phyloP scores from a whole-genome alignment of 2,888 invertebrate genomes.

The Drosophila anceps region DNA sequence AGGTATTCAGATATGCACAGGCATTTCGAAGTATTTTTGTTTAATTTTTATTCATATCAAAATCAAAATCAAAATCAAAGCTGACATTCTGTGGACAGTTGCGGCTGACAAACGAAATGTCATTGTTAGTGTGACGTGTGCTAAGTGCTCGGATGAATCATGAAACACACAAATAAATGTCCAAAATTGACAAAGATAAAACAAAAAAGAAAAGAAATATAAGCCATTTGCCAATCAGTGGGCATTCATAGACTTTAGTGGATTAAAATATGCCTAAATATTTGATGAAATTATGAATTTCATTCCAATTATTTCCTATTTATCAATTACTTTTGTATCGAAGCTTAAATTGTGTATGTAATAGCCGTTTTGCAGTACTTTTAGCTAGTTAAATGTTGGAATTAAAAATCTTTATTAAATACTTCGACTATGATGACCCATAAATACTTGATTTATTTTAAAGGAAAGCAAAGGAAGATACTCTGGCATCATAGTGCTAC shows the following conservation, averaged over 20 bases:
- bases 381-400: background rate
- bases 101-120: constrained; percentile 15
- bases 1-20: background rate
- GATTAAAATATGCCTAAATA: constrained; percentile 1
- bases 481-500: no score
- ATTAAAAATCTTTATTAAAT: no score
- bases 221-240: constrained; percentile 7
- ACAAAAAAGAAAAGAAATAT: background rate
- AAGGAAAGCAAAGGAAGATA: no score
- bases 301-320: background rate
- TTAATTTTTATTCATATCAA: constrained; percentile 29
- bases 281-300: background rate
- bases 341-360: background rate
- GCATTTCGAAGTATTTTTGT: constrained; percentile 12
- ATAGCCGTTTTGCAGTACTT: background rate
- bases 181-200: background rate
- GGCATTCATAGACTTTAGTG: background rate
- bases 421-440: background rate
- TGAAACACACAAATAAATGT: constrained; percentile 31
- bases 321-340: background rate
- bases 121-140: constrained; percentile 36
- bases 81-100: constrained; percentile 47
- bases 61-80: constrained; percentile 34
- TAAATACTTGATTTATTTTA: background rate
- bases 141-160: constrained; percentile 33